A percentile compares a stretch with the other conserved stretches of the same genome.
These are phyloP conservation scores for Picus viridis DNA, from an alignment of 2,797 vertebrate species.

Conservation along the genomic window DNA sequence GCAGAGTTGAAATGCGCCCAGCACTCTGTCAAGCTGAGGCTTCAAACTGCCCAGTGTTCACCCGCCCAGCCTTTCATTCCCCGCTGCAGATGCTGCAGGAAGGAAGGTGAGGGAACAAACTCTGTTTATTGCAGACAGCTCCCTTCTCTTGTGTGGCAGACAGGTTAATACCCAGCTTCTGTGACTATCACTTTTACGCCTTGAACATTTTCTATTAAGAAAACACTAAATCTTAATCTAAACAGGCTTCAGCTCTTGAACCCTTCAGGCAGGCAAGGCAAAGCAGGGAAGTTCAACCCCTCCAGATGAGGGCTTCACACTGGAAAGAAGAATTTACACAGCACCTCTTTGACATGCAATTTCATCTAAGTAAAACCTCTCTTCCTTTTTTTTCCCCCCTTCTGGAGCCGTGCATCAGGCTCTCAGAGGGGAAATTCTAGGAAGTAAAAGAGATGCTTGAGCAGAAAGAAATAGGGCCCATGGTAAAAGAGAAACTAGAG, in stretches of 20 bases:
- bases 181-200: not conserved
- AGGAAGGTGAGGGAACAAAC: not conserved
- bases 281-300: not conserved
- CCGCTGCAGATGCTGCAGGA: not conserved
- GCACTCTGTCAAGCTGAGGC: too few relatives aligned
- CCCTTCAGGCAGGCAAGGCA: not conserved
- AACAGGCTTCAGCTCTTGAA: not conserved
- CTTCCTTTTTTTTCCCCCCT: not conserved
- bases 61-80: fast-evolving
- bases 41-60: too few relatives aligned
- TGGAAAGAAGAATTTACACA: not conserved
- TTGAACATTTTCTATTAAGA: not conserved
- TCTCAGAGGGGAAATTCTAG: fast-evolving
- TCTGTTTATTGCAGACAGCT: not conserved
- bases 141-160: not conserved
- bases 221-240: not conserved
- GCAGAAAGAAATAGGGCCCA: not conserved
- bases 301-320: fast-evolving
- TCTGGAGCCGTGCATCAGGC: not conserved
- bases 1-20: too few relatives aligned
- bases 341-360: not conserved
- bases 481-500: not conserved
- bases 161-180: not conserved
- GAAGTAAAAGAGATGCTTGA: not conserved
- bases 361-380: not conserved